Evolutionary conservation across 2,113 vertebrate species (phyloP).

Genomic region (Hassar affinis): DNA sequence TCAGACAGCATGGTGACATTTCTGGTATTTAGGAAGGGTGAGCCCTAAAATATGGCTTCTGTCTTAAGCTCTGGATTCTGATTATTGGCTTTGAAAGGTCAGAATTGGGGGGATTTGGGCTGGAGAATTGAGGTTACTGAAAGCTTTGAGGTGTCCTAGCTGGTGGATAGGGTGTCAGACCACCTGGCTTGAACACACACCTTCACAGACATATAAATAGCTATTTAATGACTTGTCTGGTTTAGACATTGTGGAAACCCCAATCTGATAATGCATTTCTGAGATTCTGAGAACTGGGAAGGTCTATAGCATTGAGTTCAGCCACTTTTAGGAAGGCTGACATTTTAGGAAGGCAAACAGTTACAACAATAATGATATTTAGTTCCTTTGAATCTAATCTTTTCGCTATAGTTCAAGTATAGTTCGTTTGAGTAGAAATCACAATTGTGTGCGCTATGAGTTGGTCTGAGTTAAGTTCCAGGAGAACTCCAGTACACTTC

Average conservation of each 20-base stretch:
- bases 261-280: background rate
- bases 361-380: background rate
- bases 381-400: background rate
- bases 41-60: conserved; percentile 16
- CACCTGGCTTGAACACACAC: background rate
- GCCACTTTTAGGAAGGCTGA: background rate
- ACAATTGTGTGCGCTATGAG: background rate
- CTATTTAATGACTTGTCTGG: background rate
- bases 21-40: conserved; percentile 16
- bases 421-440: background rate
- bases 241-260: background rate
- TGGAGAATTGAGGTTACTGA: background rate
- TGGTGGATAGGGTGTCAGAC: background rate
- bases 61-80: conserved; percentile 18
- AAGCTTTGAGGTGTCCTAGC: conserved; percentile 14
- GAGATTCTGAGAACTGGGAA: background rate
- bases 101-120: background rate
- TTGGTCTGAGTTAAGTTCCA: background rate
- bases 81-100: conserved; percentile 34
- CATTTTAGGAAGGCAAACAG: background rate
- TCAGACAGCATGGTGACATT: conserved; percentile 41
- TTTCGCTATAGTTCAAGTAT: no score
- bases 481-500: background rate
- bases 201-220: background rate
- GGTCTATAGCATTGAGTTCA: background rate